Conservation (phyloP, 2,888 invertebrate genomes). For the Cynaeus angustus region DNA sequence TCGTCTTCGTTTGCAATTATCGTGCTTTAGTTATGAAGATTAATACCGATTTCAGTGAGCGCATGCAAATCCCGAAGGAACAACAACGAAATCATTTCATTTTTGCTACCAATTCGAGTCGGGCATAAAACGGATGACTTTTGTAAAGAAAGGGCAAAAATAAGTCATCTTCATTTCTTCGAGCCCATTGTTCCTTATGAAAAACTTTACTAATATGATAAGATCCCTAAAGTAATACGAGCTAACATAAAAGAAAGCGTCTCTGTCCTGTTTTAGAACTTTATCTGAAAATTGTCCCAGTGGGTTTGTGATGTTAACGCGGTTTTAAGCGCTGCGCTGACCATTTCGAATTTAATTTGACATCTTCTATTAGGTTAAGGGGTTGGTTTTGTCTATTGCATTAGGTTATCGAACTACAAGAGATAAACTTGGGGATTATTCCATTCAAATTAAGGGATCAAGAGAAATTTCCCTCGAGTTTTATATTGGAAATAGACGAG, state of each 20-base stretch:
- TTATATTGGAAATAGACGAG: slow-evolving; percentile 30
- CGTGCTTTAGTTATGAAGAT: too few relatives aligned
- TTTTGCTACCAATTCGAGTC: slow-evolving; percentile 14
- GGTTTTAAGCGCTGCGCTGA: slow-evolving; percentile 24
- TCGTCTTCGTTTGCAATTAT: too few relatives aligned
- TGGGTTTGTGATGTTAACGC: slow-evolving; percentile 19
- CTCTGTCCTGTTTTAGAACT: slow-evolving; percentile 26
- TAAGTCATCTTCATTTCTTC: slow-evolving; percentile 22
- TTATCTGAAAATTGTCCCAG: slow-evolving; percentile 34
- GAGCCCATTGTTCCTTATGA: slow-evolving; percentile 41
- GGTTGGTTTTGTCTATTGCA: slow-evolving; percentile 14
- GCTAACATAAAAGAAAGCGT: slow-evolving; percentile 31
- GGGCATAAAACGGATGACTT: slow-evolving; percentile 25
- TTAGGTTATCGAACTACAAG: slow-evolving; percentile 27
- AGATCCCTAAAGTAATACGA: slow-evolving; percentile 37
- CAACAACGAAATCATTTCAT: slow-evolving; percentile 15
- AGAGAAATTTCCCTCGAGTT: slow-evolving; percentile 35
- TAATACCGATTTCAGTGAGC: background rate
- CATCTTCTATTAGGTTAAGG: slow-evolving; percentile 3
- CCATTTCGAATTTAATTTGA: slow-evolving; percentile 31
- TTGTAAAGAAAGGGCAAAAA: slow-evolving; percentile 30
- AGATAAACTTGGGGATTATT: slow-evolving; percentile 38
- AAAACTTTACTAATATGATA: slow-evolving; percentile 48
- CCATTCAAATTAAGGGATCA: slow-evolving; percentile 42
- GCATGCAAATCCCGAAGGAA: slow-evolving; percentile 8